Evolutionary conservation across 2,888 invertebrate genomes (phyloP).

Genomic region (Pristionchus japonicus): DNA sequence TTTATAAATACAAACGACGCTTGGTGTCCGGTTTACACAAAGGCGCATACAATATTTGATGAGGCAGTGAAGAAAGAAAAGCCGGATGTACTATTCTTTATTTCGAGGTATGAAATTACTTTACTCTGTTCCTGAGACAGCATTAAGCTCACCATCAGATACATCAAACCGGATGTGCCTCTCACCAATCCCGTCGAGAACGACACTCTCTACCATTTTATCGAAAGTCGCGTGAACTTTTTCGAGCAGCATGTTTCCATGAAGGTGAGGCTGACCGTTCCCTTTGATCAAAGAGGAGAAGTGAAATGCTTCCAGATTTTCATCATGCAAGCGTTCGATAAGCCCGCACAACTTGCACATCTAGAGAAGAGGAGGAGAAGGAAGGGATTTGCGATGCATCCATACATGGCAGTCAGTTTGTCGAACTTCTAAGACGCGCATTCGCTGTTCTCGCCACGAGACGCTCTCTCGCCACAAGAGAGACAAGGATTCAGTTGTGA

Average conservation of each 20-base stretch:
- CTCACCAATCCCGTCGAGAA: not conserved
- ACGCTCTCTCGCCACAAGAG: too few species aligned
- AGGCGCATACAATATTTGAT: not conserved
- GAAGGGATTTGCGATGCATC: not conserved
- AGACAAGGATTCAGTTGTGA: too few species aligned
- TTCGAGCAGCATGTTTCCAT: not conserved
- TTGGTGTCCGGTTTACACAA: not conserved
- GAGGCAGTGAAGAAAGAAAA: not conserved
- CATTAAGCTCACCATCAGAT: not conserved
- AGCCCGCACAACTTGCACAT: not conserved
- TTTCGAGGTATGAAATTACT: not conserved
- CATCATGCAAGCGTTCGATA: not conserved
- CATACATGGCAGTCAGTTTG: not conserved
- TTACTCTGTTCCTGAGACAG: too few species aligned
- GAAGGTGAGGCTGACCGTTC: too few species aligned
- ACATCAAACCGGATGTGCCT: not conserved
- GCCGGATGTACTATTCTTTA: not conserved
- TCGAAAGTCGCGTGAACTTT: not conserved
- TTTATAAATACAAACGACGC: not conserved
- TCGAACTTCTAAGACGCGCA: too few species aligned
- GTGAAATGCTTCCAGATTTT: not conserved
- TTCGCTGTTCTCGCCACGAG: too few species aligned
- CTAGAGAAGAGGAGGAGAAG: not conserved
- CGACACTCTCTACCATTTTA: not conserved
- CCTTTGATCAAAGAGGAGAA: not conserved